Evolutionary conservation across 2,888 invertebrate species (phyloP), one percentile per base, ranked within the genome.

Genomic region (Scaeva pyrastri): DNA sequence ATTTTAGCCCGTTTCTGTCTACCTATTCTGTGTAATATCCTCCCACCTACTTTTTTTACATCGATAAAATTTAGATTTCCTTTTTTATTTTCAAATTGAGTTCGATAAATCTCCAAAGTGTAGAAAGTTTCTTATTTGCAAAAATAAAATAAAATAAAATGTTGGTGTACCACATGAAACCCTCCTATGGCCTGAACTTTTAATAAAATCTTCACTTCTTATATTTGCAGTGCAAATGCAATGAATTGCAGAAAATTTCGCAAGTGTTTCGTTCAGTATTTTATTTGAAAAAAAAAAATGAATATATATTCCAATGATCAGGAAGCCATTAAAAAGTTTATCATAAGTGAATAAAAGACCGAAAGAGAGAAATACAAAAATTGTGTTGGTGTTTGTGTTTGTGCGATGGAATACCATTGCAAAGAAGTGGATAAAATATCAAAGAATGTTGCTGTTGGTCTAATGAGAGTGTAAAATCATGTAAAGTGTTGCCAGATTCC

Each of bases 321-420:
- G 87, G 77, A 87, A 79, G 83, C 78, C 82, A 87, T 87, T 83
- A 79, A 87, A 31, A 87, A 83, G 83, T 83, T 78, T 78, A 45
- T 77, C 62, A 72, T 68, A 83, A 87, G 83, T 87, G 79, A 66
- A 79, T 55, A 66, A n/a, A n/a, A 64, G 52, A 52, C 52, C 50
- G 52, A 70, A 60, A 52, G 45, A 45, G 45, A 64, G 45, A 64
- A 62, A 23, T 73, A 72, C 23, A 14, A 64, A 78, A 79, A 19
- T 3, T 12, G 26, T 26, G 43, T 31, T 31, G 31, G 31, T 45
- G 45, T 66, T 52, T 31, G 66, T 72, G 70, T 56, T 55, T 71
- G 60, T 77, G 70, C 41, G 64, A 26, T 23, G 64, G 45, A 81
- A 81, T 86, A 77, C 75, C 75, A 84, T 55, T 56, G 70, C 60